Percentiles rank a stretch among this genome's conserved stretches.
phyloP scores from a whole-genome alignment of 2,113 vertebrate species.

The Podarcis raffonei region DNA sequence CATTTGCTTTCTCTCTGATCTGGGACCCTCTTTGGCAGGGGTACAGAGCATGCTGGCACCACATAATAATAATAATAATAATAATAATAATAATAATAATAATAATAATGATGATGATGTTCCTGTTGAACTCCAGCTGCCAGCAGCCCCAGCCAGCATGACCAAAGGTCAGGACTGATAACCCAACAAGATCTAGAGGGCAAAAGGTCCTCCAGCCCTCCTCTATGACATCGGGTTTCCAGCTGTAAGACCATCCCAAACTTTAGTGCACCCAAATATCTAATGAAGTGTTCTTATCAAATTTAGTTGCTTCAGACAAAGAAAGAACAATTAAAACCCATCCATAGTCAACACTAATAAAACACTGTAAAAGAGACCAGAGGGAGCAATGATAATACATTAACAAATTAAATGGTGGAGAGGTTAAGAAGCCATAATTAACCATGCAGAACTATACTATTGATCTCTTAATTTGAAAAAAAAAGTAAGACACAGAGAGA shows the following conservation, averaged over 20 bases:
- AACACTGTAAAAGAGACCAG: neutral
- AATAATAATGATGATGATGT: no score
- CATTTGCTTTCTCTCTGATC: neutral
- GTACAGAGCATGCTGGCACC: no score
- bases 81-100: no score
- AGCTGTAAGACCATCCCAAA: neutral
- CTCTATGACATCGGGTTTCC: neutral
- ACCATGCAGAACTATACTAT: neutral
- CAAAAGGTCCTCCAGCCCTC: no score
- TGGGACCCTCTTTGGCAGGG: neutral
- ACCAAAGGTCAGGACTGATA: no score
- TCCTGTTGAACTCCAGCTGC: no score
- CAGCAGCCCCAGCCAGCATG: no score
- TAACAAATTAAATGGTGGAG: slow-evolving; percentile 14
- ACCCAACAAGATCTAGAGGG: no score
- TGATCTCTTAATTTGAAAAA: neutral
- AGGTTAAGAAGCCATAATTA: neutral
- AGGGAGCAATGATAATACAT: neutral
- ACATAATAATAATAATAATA: no score
- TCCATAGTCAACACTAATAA: neutral
- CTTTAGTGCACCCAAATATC: neutral
- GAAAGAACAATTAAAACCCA: neutral
- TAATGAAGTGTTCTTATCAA: neutral
- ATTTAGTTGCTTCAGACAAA: neutral
- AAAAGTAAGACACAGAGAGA: neutral